Evolutionary conservation across 2,113 vertebrate genomes (phyloP).

Genomic region (Paramormyrops kingsleyae): DNA sequence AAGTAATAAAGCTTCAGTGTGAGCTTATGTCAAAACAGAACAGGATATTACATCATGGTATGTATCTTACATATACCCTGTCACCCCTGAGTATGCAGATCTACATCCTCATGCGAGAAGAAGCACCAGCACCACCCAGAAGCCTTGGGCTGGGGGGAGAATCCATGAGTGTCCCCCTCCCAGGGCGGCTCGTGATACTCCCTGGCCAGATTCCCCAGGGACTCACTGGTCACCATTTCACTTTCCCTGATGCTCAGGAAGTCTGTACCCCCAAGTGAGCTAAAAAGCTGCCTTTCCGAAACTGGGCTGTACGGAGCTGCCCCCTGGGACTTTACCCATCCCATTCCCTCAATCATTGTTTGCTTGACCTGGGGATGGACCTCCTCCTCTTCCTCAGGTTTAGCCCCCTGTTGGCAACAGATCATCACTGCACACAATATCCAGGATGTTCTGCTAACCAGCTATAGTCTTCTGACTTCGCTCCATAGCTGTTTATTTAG

Average conservation of each 20-base stretch:
- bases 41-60: background rate
- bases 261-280: background rate
- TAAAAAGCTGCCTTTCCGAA: too few species aligned
- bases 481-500: background rate
- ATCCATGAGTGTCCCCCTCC: background rate
- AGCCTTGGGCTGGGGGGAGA: background rate
- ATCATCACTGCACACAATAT: background rate
- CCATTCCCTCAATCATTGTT: background rate
- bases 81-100: background rate
- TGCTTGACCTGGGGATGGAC: background rate
- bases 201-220: background rate
- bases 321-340: too few species aligned
- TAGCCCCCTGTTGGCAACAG: background rate
- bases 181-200: background rate
- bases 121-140: background rate
- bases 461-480: background rate
- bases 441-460: background rate
- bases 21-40: background rate
- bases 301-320: too few species aligned
- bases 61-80: background rate
- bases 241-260: background rate
- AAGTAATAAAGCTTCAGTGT: background rate
- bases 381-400: background rate
- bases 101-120: background rate
- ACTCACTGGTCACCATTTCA: background rate